Base-by-base conservation (phyloP, 1,140 invertebrate genomes). In the Calliphora vicina region DNA sequence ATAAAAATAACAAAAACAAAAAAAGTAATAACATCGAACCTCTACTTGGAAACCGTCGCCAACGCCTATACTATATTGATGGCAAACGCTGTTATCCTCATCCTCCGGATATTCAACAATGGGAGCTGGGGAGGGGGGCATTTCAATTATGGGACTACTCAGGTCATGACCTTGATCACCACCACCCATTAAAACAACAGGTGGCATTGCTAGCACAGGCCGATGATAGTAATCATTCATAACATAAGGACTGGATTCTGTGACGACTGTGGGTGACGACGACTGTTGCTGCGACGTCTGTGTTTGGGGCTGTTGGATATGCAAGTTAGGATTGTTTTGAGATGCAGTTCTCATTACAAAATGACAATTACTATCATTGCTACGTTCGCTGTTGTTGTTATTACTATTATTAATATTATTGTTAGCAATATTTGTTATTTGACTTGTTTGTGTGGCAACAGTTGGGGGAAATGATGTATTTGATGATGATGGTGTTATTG, bases 91-190 rank as follows among this genome's bases (percentile, higher is more conserved):
- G 84, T 87, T 85, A 83, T 96, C 94, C 90, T 96, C 95, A 87
- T 95, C 94, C 89, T 95, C 88, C 93, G 94, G 94, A 92, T 93
- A 93, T 86, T 93, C 92, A 50, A 93, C 92, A 82, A 93, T 90
- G 73, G 85, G 85, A 45, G 87, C 84, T 85, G 86, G 81, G 84
- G 90, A 87, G 67, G 85, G 85, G 17, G 86, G 84, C 84, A 86
- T 85, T 80, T 91, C 88, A 74, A 90, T 88, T 82, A 87, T 86
- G 8, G 85, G 85, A 80, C 86, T 84, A 35, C 72, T 78, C 12
- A 85, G 17, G 76, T 84, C 72, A 57, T 45, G 27, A 2, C 25
- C 72, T 35, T 35, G 42, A 29, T 82, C 82, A 17, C 83, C 82
- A 17, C 83, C 87, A 61, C 89, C 87, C 81, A 90, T 87, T 25